phyloP scores from a whole-genome alignment of 2,113 vertebrate species.

The Spheniscus mendiculus region DNA sequence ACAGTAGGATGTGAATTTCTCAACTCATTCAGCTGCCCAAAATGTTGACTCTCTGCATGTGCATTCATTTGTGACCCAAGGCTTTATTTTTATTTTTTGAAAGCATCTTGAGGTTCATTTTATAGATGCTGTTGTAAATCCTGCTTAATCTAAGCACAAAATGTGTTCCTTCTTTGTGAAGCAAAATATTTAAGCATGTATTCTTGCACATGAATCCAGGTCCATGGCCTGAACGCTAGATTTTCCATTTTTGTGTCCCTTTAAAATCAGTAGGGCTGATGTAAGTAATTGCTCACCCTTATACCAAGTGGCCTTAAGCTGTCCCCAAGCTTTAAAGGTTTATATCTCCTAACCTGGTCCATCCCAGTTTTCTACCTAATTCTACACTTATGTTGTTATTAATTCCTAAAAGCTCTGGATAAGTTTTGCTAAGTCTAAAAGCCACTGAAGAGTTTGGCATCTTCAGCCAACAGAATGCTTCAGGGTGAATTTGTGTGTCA shows the following conservation, averaged over 20 bases:
- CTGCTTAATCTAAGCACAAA: neutral
- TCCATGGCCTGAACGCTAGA: fast-evolving
- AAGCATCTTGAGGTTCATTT: fast-evolving
- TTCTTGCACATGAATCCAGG: neutral
- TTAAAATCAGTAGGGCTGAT: neutral
- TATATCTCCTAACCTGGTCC: neutral
- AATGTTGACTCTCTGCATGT: neutral
- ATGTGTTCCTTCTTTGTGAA: neutral
- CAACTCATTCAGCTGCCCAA: neutral
- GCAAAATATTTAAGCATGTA: neutral
- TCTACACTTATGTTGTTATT: neutral
- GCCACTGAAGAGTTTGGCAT: neutral
- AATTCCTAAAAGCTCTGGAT: neutral
- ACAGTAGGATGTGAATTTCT: neutral
- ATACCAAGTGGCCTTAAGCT: neutral
- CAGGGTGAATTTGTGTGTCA: fast-evolving
- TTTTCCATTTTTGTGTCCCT: neutral
- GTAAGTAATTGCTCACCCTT: neutral
- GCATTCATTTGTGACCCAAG: neutral
- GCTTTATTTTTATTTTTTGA: neutral
- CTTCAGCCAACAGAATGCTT: neutral
- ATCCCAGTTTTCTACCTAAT: neutral
- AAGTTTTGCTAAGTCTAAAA: neutral
- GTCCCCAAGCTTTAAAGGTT: neutral
- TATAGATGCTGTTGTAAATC: neutral